phyloP scores from a whole-genome alignment of 2,113 vertebrate species.

The Conger conger region DNA sequence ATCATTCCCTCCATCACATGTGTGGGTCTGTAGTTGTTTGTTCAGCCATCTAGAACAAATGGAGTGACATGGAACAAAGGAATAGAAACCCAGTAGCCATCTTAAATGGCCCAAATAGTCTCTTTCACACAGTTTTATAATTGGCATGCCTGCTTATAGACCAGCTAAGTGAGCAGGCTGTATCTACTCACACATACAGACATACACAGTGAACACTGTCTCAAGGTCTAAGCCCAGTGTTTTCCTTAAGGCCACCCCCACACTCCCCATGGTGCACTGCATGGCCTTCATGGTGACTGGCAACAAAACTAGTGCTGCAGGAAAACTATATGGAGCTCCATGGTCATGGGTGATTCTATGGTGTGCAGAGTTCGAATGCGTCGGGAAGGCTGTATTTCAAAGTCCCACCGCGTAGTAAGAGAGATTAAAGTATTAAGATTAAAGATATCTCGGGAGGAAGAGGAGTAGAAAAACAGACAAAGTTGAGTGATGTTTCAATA shows the following conservation, averaged over 20 bases:
- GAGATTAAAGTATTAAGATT: neutral
- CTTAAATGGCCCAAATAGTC: neutral
- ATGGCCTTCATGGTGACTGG: neutral
- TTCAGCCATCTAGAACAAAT: slow-evolving; percentile 8
- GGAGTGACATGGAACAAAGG: neutral
- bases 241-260: neutral
- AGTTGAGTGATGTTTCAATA: neutral
- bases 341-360: neutral
- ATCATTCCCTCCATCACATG: neutral
- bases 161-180: neutral
- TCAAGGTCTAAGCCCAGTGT: neutral
- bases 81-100: neutral
- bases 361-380: neutral
- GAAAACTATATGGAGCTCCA: neutral
- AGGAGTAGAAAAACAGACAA: neutral
- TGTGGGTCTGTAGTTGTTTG: neutral
- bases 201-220: neutral
- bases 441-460: neutral
- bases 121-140: neutral
- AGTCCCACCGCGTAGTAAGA: neutral
- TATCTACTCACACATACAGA: neutral
- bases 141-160: neutral
- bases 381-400: neutral
- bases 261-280: neutral
- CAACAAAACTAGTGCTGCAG: neutral